A percentile compares a stretch with the other conserved stretches of the same genome.
Evolutionary conservation across 2,888 invertebrate species (phyloP).

Genomic region (Dynastes grantii): DNA sequence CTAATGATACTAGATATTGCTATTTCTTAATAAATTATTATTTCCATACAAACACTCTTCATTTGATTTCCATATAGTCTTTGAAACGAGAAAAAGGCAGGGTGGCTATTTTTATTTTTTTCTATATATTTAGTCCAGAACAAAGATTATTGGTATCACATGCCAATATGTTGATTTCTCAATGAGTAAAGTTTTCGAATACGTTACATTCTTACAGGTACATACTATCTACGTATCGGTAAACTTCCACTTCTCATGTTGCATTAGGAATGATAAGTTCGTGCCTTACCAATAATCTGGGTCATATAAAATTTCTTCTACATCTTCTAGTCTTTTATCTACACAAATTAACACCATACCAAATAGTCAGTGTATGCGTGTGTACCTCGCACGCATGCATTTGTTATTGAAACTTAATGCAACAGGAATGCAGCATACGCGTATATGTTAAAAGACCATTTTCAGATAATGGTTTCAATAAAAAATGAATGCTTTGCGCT

Average conservation of each 20-base stretch:
- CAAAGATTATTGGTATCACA: too few species aligned
- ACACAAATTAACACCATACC: background rate
- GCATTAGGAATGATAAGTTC: conserved; percentile 24
- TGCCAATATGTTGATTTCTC: too few species aligned
- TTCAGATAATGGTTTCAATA: background rate
- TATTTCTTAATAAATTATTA: too few species aligned
- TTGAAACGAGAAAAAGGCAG: too few species aligned
- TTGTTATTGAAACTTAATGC: conserved; percentile 43
- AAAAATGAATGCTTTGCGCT: background rate
- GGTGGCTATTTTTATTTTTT: too few species aligned
- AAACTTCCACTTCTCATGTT: background rate
- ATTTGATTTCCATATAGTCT: too few species aligned
- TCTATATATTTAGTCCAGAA: too few species aligned
- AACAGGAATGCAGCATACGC: conserved; percentile 12
- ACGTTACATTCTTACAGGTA: too few species aligned
- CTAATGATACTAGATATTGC: too few species aligned
- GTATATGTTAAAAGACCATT: background rate
- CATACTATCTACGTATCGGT: too few species aligned
- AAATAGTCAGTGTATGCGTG: background rate
- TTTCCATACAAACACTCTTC: too few species aligned
- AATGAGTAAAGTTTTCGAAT: too few species aligned
- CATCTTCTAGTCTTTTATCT: conserved; percentile 17
- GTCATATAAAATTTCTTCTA: conserved; percentile 33
- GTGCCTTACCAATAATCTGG: conserved; percentile 20
- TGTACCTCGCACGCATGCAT: background rate